phyloP scores from a whole-genome alignment of 2,888 invertebrate genomes.

The Catocala sponsa region DNA sequence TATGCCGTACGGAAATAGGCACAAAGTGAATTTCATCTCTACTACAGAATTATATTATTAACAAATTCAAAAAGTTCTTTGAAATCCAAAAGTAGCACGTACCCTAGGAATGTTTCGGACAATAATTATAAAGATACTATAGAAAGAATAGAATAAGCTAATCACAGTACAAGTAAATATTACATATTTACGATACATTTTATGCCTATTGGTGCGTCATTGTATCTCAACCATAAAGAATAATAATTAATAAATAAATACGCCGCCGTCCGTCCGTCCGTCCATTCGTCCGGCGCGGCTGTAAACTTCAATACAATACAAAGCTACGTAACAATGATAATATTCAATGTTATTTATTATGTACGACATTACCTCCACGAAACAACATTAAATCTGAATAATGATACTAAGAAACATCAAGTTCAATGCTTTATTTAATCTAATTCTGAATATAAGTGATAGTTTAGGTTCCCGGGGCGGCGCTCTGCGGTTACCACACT shows the following conservation, averaged over 20 bases:
- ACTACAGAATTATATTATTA: constrained; percentile 60
- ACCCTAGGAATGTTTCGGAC: constrained; percentile 83
- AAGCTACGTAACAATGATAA: constrained; percentile 72
- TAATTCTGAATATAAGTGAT: constrained; percentile 70
- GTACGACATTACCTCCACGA: constrained; percentile 70
- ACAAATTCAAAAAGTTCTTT: constrained; percentile 62
- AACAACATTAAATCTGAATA: constrained; percentile 74
- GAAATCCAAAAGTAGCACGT: constrained; percentile 68
- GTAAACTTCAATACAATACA: constrained; percentile 52
- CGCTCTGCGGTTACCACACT: not conserved
- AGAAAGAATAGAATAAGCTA: constrained; percentile 78
- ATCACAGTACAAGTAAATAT: constrained; percentile 85
- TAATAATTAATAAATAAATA: constrained; percentile 54
- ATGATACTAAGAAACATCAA: constrained; percentile 79
- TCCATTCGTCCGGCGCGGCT: constrained; percentile 8
- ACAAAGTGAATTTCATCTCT: constrained; percentile 68
- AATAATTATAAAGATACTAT: constrained; percentile 73
- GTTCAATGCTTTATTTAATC: constrained; percentile 72
- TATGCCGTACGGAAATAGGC: constrained; percentile 73
- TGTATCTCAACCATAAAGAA: constrained; percentile 57
- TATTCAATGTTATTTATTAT: constrained; percentile 62
- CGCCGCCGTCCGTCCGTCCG: constrained; percentile 31
- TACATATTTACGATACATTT: constrained; percentile 78
- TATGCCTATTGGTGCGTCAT: constrained; percentile 68
- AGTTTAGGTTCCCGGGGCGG: constrained; percentile 47